These are phyloP conservation scores for Drosophila subsilvestris DNA, from an alignment of 2,888 invertebrate genomes.

Conservation along the genomic window DNA sequence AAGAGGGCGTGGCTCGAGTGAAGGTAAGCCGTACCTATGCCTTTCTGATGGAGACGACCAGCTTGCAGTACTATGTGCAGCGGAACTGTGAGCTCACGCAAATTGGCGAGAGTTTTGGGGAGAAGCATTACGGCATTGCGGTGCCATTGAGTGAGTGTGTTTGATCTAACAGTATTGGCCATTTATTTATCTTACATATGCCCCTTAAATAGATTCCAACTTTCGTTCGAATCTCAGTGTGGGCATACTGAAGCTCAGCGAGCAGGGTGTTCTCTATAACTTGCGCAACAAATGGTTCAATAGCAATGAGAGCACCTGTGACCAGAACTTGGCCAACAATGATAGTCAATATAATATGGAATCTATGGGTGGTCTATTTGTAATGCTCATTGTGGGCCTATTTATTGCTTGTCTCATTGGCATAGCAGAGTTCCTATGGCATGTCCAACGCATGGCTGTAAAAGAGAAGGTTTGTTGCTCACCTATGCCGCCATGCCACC, in stretches of 20 bases:
- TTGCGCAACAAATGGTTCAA: constrained; percentile 97
- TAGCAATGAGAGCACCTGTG: constrained; percentile 85
- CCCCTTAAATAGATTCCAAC: constrained; percentile 87
- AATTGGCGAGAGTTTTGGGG: constrained; percentile 92
- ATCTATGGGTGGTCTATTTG: constrained; percentile 93
- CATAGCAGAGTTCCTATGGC: constrained; percentile 93
- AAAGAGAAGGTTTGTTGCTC: constrained; percentile 87
- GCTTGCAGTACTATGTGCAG: constrained; percentile 94
- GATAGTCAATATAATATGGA: constrained; percentile 70
- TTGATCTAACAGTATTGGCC: too few species aligned
- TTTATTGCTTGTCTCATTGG: constrained; percentile 89
- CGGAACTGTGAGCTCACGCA: constrained; percentile 92
- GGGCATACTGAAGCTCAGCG: constrained; percentile 95
- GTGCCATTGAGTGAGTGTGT: constrained; percentile 92
- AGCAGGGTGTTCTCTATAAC: constrained; percentile 91
- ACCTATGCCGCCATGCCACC: background rate
- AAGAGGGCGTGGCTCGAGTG: constrained; percentile 93
- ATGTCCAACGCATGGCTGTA: constrained; percentile 90
- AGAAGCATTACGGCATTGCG: constrained; percentile 97
- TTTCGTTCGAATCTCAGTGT: constrained; percentile 92
- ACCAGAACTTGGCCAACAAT: background rate
- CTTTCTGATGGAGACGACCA: constrained; percentile 97
- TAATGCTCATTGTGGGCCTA: constrained; percentile 91
- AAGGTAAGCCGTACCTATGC: constrained; percentile 91
- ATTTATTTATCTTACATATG: background rate